phyloP scores from a whole-genome alignment of 2,888 invertebrate genomes.

The Diloba caeruleocephala region DNA sequence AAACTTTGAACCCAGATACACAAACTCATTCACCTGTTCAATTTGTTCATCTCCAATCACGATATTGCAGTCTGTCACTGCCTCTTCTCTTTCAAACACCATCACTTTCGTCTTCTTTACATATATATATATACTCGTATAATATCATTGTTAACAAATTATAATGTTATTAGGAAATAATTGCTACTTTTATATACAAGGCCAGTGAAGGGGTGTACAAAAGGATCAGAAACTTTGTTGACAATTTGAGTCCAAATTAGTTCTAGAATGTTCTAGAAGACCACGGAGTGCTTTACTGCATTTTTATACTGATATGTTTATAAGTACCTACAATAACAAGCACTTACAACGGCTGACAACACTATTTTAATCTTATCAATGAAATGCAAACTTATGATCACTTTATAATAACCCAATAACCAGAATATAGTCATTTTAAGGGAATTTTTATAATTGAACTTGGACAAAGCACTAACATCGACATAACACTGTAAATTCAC shows the following conservation, averaged over 20 bases:
- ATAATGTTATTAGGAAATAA: neutral
- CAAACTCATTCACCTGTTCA: too few relatives aligned
- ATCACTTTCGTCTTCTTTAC: too few relatives aligned
- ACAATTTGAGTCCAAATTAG: neutral
- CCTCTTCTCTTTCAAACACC: too few relatives aligned
- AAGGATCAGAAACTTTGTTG: neutral
- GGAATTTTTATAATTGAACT: too few relatives aligned
- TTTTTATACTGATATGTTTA: slow-evolving; percentile 13
- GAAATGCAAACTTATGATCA: slow-evolving; percentile 33
- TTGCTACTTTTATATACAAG: neutral
- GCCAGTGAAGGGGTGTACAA: neutral
- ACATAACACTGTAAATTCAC: too few relatives aligned
- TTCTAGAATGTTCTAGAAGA: neutral
- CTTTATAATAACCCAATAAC: slow-evolving; percentile 24
- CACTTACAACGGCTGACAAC: slow-evolving; percentile 26
- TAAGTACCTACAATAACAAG: slow-evolving; percentile 26
- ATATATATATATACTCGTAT: too few relatives aligned
- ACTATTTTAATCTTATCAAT: slow-evolving; percentile 44
- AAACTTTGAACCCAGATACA: too few relatives aligned
- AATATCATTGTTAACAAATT: too few relatives aligned
- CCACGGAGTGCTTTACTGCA: neutral
- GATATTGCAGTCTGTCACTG: too few relatives aligned
- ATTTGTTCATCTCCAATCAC: too few relatives aligned
- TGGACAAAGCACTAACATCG: too few relatives aligned
- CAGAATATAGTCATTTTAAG: slow-evolving; percentile 10